Conservation (phyloP, 2,888 invertebrate species). For the Colostygia pectinataria region DNA sequence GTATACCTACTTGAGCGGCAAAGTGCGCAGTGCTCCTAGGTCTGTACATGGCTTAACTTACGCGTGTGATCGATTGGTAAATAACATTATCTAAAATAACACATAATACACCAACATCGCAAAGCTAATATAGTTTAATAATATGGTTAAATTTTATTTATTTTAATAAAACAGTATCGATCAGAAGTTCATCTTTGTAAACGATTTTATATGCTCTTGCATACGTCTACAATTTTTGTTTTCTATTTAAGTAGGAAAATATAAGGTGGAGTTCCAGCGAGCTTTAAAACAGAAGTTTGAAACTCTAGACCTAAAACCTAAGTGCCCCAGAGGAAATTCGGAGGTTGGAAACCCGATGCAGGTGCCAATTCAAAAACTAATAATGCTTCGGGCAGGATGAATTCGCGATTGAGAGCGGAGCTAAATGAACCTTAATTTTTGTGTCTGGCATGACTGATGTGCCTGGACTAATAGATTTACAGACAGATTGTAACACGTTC, state of each 20-base stretch:
- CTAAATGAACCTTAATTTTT: constrained; percentile 20
- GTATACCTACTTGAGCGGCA: too few species aligned
- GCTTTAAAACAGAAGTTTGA: constrained; percentile 26
- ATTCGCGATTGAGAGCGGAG: constrained; percentile 23
- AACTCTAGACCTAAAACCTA: constrained; percentile 21
- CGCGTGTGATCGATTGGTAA: constrained; percentile 57
- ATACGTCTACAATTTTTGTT: too few species aligned
- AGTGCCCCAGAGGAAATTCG: constrained; percentile 15
- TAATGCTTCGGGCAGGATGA: constrained; percentile 26
- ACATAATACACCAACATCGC: constrained; percentile 16
- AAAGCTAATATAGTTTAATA: constrained; percentile 11
- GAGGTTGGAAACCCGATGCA: constrained; percentile 23
- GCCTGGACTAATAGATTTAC: too few species aligned
- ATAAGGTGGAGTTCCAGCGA: too few species aligned
- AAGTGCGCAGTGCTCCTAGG: too few species aligned
- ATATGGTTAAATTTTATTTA: constrained; percentile 1
- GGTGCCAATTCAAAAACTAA: constrained; percentile 31
- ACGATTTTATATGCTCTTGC: too few species aligned
- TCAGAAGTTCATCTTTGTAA: too few species aligned
- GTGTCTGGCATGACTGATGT: constrained; percentile 2
- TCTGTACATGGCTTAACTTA: constrained; percentile 22
- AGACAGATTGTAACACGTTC: too few species aligned
- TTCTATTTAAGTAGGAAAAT: too few species aligned
- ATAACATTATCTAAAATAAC: constrained; percentile 51
- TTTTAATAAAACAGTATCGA: too few species aligned